phyloP scores from a whole-genome alignment of 2,888 invertebrate species.

The Lepidochitona cinerea region DNA sequence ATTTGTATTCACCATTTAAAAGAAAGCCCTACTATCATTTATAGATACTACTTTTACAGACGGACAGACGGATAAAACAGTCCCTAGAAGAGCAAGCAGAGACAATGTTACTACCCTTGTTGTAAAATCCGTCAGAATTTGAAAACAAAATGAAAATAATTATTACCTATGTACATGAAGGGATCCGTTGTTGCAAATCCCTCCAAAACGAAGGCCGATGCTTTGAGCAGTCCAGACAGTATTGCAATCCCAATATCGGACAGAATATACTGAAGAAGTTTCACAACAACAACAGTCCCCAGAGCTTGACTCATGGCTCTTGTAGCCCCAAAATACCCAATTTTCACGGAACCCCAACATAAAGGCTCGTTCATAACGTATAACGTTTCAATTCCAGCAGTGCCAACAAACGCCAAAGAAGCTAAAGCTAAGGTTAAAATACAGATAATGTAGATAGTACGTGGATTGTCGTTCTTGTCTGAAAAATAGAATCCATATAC shows the following conservation, averaged over 20 bases:
- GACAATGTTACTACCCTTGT: no score
- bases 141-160: no score
- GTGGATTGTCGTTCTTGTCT: not conserved
- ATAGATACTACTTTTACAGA: no score
- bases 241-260: constrained; percentile 34
- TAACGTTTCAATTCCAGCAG: constrained; percentile 29
- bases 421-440: constrained; percentile 23
- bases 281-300: constrained; percentile 26
- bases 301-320: constrained; percentile 23
- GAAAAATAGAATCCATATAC: constrained; percentile 29
- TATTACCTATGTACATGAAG: constrained; percentile 38
- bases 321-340: constrained; percentile 31
- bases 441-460: constrained; percentile 18
- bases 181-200: constrained; percentile 27
- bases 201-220: constrained; percentile 25
- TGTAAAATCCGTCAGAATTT: no score
- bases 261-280: constrained; percentile 30
- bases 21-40: no score
- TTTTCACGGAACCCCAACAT: constrained; percentile 38
- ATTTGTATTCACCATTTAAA: no score
- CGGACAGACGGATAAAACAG: no score
- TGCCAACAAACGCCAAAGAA: constrained; percentile 19
- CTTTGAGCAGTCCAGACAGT: constrained; percentile 23
- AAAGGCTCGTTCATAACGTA: constrained; percentile 39
- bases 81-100: no score